Evolutionary conservation across 1,140 invertebrate species (phyloP), one percentile per base, ranked within the genome.

Genomic region (Dermatophagoides farinae): DNA sequence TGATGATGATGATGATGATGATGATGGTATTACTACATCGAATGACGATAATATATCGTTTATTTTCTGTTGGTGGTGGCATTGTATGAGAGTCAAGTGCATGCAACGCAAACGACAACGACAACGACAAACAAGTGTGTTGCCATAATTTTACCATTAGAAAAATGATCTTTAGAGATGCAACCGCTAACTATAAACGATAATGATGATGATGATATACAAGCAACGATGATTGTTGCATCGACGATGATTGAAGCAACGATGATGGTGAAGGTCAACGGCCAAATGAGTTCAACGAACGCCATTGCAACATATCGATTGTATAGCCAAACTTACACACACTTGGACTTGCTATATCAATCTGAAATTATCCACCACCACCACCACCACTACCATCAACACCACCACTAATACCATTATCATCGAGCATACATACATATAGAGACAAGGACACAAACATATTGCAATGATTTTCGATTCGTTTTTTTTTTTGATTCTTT

Each of bases 371-470:
- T 31, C 50, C 50, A 22, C 50, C 37, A 38, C 11, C 50, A 38
- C 11, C 37, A 52, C 49, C 49, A 51, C 49, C 49, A 51, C 49
- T n/a, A 51, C 49, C 49, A 51, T 31, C 49, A 51, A 9, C 49
- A 51, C n/a, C 8, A 20, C 11, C 9, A 25, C 11, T 20, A 52
- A 1, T 16, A 4, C 16, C 23, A 22, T 55, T 23, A 55, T 25
- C 53, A 4, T 25, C 53, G 4, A 55, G 25, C 4, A 55, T 4
- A 5, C 25, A 14, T 5, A 55, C 53, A 23, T 5, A 37, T 22
- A 22, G 10, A 20, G 52, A 10, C 8, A 8, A 22, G 18, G 12
- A 20, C 11, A 20, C 11, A 1, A 18, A 18, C 22, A 20, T 50
- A 20, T 23, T 23, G 47, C 14, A 18, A 50, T 44, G 41, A 43